Evolutionary conservation across 2,113 vertebrate species (phyloP), one percentile per base, ranked within the genome.

Genomic region (Psephotus haematonotus): DNA sequence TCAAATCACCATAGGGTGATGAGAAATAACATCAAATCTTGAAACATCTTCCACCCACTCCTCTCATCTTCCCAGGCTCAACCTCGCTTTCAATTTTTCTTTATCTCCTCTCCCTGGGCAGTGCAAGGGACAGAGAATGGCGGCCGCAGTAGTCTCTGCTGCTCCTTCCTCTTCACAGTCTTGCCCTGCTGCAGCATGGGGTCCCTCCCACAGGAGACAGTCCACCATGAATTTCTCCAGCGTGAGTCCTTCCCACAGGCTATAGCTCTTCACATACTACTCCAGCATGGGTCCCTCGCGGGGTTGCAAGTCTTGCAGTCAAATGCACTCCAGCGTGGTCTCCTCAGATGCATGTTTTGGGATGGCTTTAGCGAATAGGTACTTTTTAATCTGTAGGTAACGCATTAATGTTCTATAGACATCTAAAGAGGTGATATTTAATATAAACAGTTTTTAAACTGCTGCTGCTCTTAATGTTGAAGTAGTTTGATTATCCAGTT

Each of bases 131-230:
- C 0, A 3, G 24, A 33, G 33, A 68, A 17, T 20, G n/a, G 8
- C 6, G 9, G 12, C 41, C 70, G 47, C 0, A 0, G 14, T 82
- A 0, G 12, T n/a, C 25, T 81, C 43, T 72, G 59, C 8, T 0
- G 5, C 15, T 63, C 19, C n/a, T 47, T 71, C n/a, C 7, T 64
- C 35, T 13, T 72, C 17, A 11, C n/a, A 11, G 7, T n/a, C 37
- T 63, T 70, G 23, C 33, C 4, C 13, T 23, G 55, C 33, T n/a
- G 33, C 55, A 59, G 55, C 55, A 23, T 23, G 33, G 20, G 55
- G 33, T 59, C 55, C 19, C 33, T 59, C 20, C 55, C 55, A 33
- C 53, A 55, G 53, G 29, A 20, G 53, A 20, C 53, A 57, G 53
- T 57, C 11, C 18, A 13, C 53, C 53, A 33, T 33, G 11, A 33